Evolutionary conservation across 2,113 vertebrate species (phyloP).

Genomic region (Protobothrops flavoviridis): DNA sequence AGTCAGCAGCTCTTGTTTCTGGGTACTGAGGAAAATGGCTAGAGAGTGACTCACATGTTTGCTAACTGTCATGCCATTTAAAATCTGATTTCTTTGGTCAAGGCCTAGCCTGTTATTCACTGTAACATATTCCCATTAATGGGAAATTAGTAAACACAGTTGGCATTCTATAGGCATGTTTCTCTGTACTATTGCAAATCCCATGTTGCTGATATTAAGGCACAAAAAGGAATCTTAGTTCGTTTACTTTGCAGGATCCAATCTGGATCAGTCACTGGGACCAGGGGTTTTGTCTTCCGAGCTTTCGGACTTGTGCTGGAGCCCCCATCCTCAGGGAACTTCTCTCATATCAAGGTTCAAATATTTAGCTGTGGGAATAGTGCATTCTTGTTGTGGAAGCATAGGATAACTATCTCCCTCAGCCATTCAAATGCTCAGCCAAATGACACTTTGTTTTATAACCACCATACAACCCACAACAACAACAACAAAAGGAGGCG

Average conservation of each 20-base stretch:
- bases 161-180: background rate
- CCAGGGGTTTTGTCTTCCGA: background rate
- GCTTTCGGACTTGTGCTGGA: background rate
- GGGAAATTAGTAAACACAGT: background rate
- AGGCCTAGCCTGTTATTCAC: background rate
- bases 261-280: background rate
- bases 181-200: background rate
- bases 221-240: background rate
- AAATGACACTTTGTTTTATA: background rate
- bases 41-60: background rate
- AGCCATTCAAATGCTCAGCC: background rate
- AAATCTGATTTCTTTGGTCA: background rate
- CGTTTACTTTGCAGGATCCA: background rate
- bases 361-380: background rate
- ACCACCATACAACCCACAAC: background rate
- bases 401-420: background rate
- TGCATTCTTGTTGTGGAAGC: background rate
- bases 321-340: background rate
- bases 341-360: background rate
- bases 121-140: background rate
- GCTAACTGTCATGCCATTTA: background rate
- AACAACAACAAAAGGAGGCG: background rate
- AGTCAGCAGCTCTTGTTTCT: background rate
- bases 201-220: background rate
- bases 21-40: background rate